Percentiles rank a stretch among this genome's conserved stretches.
Evolutionary conservation across 1,140 invertebrate species (phyloP).

Genomic region (Drosophila ficusphila): DNA sequence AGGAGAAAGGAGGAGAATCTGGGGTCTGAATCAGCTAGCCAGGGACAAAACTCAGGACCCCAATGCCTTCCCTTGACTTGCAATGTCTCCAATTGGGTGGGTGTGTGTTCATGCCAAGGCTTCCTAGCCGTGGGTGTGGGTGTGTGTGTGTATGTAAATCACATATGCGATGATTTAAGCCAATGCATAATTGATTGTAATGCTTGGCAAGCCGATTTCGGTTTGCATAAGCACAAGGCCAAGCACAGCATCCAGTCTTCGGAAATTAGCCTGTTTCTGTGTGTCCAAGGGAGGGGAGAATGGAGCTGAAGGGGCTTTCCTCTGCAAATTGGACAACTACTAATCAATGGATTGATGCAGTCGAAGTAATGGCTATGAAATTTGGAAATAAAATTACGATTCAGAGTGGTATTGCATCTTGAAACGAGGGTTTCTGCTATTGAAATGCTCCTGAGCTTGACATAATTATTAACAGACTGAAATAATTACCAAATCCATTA

Average conservation of each 20-base stretch:
- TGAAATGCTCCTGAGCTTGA: too few relatives aligned
- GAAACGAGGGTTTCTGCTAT: too few relatives aligned
- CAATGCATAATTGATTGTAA: slow-evolving; percentile 22
- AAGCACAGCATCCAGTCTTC: background rate
- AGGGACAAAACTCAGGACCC: background rate
- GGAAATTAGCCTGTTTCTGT: background rate
- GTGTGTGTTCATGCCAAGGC: background rate
- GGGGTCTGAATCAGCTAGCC: background rate
- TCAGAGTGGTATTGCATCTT: too few relatives aligned
- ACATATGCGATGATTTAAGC: slow-evolving; percentile 8
- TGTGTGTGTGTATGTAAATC: slow-evolving; percentile 10
- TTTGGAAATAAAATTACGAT: background rate
- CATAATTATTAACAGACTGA: too few relatives aligned
- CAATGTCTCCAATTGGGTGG: background rate
- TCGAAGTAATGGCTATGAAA: background rate
- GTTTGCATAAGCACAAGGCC: slow-evolving; percentile 15
- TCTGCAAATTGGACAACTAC: background rate
- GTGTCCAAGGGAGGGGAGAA: slow-evolving; percentile 7
- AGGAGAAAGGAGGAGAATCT: background rate
- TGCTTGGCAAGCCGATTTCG: slow-evolving; percentile 15
- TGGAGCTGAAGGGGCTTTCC: background rate
- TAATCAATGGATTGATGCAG: background rate
- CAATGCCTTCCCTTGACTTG: slow-evolving; percentile 7
- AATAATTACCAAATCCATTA: too few relatives aligned
- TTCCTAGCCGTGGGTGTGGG: background rate